Evolutionary conservation across 2,888 invertebrate genomes (phyloP), one percentile per base, ranked within the genome.

Genomic region (Coelopa pilipes): DNA sequence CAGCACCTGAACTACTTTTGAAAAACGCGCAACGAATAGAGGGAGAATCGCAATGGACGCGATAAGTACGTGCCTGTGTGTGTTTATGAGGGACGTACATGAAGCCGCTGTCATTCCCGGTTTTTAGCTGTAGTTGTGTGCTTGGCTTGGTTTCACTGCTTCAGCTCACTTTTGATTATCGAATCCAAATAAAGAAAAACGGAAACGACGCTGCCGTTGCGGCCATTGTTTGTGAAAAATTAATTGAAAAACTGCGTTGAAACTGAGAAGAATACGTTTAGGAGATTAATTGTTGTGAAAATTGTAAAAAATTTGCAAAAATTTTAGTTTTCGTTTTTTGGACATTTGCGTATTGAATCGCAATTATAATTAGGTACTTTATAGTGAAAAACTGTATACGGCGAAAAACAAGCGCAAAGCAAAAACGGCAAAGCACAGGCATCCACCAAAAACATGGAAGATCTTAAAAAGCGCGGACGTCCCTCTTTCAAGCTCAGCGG

Each of bases 391-490:
- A 69, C 62, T 62, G 70, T 70, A 70, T 70, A 70, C 70, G 45
- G 70, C 70, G 70, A 70, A 70, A 34, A 70, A 21, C 57, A 70
- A 63, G 63, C 60, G 60, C 49, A 70, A 70, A 70, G 70, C 50
- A 60, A n/a, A 45, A 59, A 49, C 24, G 11, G 66, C 24, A 47
- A 66, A 69, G 19, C 45, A 70, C 19, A n/a, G 19, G 13, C 55
- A 45, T 24, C 13, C 47, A 34, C 34, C 34, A 34, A 7, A 55
- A 74, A 77, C 72, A 75, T 74, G 62, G 79, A 74, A 53, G 79
- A 79, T 70, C 53, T 76, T 45, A 68, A 76, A 59, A 67, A 77
- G 63, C 65, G 78, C 59, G 71, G 70, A 34, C 63, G 71, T n/a
- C 50, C 70, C 7, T 46, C 71, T 15, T 7, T 17, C 11, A 70